phyloP scores from a whole-genome alignment of 2,797 vertebrate genomes.

The Oreochromis grahami region DNA sequence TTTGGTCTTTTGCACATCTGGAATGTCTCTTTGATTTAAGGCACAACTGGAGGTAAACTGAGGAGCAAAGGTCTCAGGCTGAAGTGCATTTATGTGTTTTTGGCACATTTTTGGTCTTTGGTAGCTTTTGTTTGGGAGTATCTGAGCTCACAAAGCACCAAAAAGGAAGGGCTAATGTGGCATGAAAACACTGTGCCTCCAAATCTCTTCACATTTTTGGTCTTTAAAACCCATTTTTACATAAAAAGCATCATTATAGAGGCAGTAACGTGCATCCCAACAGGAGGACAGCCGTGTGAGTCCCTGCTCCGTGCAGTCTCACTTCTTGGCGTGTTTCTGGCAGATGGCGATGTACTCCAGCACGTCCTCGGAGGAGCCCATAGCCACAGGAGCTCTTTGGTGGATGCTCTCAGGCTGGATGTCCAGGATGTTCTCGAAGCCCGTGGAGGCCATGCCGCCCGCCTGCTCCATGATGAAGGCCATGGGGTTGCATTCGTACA shows the following conservation, averaged over 20 bases:
- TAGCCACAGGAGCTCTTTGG: conserved; percentile 83
- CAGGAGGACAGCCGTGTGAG: neutral
- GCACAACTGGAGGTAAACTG: conserved; percentile 29
- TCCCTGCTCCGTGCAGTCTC: neutral
- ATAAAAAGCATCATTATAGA: neutral
- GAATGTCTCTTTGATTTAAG: conserved; percentile 11
- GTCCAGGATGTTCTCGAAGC: conserved; percentile 82
- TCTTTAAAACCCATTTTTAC: neutral
- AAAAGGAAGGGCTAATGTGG: neutral
- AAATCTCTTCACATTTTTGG: neutral
- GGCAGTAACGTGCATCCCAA: neutral
- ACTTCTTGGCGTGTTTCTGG: conserved; percentile 77
- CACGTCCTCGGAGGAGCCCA: conserved; percentile 91
- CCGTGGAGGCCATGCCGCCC: conserved; percentile 90
- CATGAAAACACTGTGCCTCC: neutral
- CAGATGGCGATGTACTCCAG: conserved; percentile 86
- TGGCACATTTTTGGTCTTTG: conserved; percentile 22
- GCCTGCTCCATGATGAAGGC: conserved; percentile 95
- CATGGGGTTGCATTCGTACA: conserved; percentile 95
- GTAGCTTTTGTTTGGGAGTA: neutral
- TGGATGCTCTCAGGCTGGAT: conserved; percentile 89
- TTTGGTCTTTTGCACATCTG: conserved; percentile 21
- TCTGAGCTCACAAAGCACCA: neutral
- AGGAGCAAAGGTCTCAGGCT: neutral
- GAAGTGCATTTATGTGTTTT: neutral